Evolutionary conservation across 2,888 invertebrate species (phyloP), one percentile per base, ranked within the genome.

Genomic region (Amiota minor): DNA sequence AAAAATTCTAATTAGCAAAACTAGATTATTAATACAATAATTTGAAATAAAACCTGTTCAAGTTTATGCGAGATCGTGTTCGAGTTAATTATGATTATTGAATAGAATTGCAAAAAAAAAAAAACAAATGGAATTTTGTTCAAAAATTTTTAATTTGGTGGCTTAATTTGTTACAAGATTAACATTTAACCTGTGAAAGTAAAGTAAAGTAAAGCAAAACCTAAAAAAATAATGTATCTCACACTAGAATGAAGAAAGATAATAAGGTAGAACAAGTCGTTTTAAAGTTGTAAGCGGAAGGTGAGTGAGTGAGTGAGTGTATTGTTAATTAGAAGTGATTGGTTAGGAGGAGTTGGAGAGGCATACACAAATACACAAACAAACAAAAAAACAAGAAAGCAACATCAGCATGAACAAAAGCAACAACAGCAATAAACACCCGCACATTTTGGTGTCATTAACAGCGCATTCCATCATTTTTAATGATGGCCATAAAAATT

Each of bases 401-500:
- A 50, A 46, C 8, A 53, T 16, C 23, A 47, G 9, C 14, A n/a
- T 9, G 1, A 47, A 8, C 45, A 6, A 46, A 16, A 46, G 18
- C 9, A 65, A 47, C 14, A 46, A 14, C 45, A 35, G 62, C n/a
- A 62, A 35, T 35, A 68, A 62, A 68, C 67, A 68, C 67, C 67
- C 67, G 67, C 67, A 68, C 67, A 53, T 68, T 68, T 62, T 68
- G 50, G 50, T 68, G 67, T 68, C 67, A 68, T 68, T 68, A 68
- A 68, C 67, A 68, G 67, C 35, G 77, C 77, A 82, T 84, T 84
- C 85, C 83, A 82, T 84, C 82, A 80, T 77, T 73, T 78, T 80
- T 78, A 79, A 76, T 77, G 80, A 64, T 61, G 77, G 73, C 71
- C 80, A 79, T 81, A 83, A 83, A 83, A 84, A 84, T 83, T 80